Conservation (phyloP, 1,140 invertebrate species). For the Globodera rostochiensis region DNA sequence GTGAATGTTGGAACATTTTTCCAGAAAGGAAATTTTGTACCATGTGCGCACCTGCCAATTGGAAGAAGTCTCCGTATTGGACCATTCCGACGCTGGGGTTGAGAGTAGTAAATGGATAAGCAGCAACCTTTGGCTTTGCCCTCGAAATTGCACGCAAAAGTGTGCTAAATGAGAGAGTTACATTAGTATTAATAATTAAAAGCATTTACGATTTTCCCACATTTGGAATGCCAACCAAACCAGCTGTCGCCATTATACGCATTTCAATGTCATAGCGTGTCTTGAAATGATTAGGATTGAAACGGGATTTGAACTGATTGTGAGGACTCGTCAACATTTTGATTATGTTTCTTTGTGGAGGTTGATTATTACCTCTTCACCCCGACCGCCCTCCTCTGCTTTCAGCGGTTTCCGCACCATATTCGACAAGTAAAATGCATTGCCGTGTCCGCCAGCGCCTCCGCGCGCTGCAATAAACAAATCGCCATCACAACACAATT, state of each 20-base stretch:
- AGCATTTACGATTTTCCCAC: conserved; percentile 64
- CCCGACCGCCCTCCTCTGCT: conserved; percentile 83
- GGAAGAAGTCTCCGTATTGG: conserved; percentile 79
- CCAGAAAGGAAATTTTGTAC: no score
- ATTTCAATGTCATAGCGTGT: conserved; percentile 75
- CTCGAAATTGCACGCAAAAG: conserved; percentile 84
- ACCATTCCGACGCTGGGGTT: conserved; percentile 88
- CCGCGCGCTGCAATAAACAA: conserved; percentile 91
- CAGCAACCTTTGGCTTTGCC: conserved; percentile 88
- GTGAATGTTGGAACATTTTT: no score
- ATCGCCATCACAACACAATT: conserved; percentile 74
- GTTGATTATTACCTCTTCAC: conserved; percentile 72
- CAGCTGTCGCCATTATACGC: conserved; percentile 88
- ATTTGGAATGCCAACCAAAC: conserved; percentile 72
- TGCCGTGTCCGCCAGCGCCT: conserved; percentile 91
- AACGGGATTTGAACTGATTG: neutral
- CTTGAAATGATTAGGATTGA: conserved; percentile 39
- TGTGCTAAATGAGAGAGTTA: conserved; percentile 78
- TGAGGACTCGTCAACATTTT: conserved; percentile 68
- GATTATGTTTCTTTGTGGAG: no score
- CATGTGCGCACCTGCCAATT: conserved; percentile 49
- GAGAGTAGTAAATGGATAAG: conserved; percentile 94
- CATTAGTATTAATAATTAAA: conserved; percentile 3
- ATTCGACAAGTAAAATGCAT: conserved; percentile 84
- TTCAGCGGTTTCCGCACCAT: conserved; percentile 80